Conservation (phyloP, 2,797 vertebrate species). For the Bradypus variegatus region DNA sequence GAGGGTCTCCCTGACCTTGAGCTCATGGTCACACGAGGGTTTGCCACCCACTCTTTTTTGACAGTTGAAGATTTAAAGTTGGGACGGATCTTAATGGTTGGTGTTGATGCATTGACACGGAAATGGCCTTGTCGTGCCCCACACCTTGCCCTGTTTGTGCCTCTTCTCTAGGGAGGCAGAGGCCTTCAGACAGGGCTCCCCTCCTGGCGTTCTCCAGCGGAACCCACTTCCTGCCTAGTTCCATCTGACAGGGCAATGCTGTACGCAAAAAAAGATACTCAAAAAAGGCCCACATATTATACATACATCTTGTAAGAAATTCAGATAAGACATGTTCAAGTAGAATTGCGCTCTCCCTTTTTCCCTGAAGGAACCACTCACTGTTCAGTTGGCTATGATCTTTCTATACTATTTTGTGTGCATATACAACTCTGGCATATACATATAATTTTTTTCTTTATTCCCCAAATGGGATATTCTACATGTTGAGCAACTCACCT, state of each 20-base stretch:
- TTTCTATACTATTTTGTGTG: not conserved
- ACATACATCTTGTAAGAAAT: not conserved
- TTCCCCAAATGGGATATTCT: not conserved
- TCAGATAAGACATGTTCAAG: not conserved
- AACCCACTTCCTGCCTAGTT: not conserved
- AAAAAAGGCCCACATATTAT: not conserved
- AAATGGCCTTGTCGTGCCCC: not conserved
- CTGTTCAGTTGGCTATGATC: not conserved
- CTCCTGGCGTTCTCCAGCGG: not conserved
- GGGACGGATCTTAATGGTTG: not conserved
- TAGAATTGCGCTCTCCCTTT: not conserved
- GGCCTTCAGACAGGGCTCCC: not conserved
- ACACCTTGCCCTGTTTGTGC: not conserved
- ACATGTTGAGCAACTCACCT: not conserved
- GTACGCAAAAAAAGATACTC: not conserved
- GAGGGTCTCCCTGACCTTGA: not conserved
- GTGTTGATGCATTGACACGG: not conserved
- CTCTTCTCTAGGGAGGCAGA: not conserved
- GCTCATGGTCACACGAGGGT: not conserved
- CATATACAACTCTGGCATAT: not conserved
- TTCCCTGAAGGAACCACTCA: not conserved
- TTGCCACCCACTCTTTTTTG: not conserved
- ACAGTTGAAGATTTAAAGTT: not conserved
- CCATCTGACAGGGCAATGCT: not conserved
- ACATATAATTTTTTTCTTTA: not conserved